These are phyloP conservation scores for Xiphophorus couchianus DNA, from an alignment of 2,113 vertebrate genomes.

Conservation along the genomic window DNA sequence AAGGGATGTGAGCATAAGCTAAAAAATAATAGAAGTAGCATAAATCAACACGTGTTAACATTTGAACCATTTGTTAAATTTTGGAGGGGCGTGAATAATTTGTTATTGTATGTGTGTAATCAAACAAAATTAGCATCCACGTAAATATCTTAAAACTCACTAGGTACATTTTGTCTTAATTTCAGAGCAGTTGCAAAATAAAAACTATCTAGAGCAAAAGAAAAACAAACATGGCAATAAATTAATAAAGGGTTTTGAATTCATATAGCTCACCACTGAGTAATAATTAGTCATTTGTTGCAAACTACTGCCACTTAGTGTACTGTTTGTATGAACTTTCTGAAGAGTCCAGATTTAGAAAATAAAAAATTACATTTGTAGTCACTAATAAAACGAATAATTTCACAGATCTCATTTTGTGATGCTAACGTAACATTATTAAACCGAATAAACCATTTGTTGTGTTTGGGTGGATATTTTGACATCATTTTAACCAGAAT, in stretches of 20 bases:
- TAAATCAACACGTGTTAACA: neutral
- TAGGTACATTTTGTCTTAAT: neutral
- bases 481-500: conserved; percentile 6
- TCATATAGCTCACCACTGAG: conserved; percentile 2
- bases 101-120: neutral
- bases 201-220: neutral
- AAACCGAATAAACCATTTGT: neutral
- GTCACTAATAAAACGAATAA: neutral
- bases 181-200: neutral
- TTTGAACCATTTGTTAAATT: neutral
- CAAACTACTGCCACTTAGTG: conserved; percentile 1
- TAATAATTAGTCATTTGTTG: conserved; percentile 8
- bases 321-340: conserved; percentile 7
- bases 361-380: neutral
- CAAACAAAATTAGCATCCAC: neutral
- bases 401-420: neutral
- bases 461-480: neutral
- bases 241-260: neutral
- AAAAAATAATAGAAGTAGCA: neutral
- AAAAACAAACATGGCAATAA: neutral
- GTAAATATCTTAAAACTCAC: neutral
- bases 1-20: no score
- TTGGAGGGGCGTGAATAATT: neutral
- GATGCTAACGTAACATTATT: neutral
- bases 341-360: conserved; percentile 2